These are phyloP conservation scores for Aurelia sp. DNA, from an alignment of 30 jellyfish, hydroid and myxozoan species.

Conservation along the genomic window DNA sequence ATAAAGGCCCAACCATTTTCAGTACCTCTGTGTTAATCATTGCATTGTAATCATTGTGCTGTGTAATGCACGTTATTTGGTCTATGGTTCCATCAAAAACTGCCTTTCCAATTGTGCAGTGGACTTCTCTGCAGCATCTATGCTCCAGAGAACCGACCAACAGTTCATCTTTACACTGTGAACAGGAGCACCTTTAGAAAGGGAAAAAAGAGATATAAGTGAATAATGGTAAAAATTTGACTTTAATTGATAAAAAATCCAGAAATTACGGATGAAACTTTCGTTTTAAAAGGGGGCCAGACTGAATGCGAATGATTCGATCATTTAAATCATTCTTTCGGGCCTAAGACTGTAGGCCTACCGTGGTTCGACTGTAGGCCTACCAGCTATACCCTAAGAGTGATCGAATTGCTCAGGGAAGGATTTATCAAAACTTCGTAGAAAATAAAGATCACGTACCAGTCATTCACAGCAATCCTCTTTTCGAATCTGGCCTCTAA, in stretches of 20 bases:
- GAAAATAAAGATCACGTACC: neutral
- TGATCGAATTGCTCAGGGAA: no score
- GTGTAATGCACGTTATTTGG: conserved; percentile 10
- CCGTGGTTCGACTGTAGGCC: no score
- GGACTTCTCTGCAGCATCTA: conserved; percentile 50
- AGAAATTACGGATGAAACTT: no score
- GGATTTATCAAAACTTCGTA: no score
- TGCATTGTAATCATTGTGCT: conserved; percentile 8
- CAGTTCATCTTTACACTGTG: conserved; percentile 22
- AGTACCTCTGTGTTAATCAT: conserved; percentile 14
- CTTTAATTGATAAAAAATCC: no score
- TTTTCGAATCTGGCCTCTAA: conserved; percentile 19
- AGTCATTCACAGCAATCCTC: neutral
- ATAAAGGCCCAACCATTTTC: conserved; percentile 31
- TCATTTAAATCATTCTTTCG: no score
- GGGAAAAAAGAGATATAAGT: neutral
- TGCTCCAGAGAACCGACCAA: conserved; percentile 26
- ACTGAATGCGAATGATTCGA: no score
- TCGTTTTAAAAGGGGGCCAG: no score
- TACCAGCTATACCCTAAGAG: no score
- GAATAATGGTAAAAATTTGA: no score
- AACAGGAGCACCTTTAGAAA: conserved; percentile 27
- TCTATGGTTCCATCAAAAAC: conserved; percentile 49
- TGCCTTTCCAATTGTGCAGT: conserved; percentile 19
- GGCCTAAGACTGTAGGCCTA: no score